These are phyloP conservation scores for Cebus imitator DNA, from an alignment of 2,113 vertebrate genomes.

Conservation along the genomic window DNA sequence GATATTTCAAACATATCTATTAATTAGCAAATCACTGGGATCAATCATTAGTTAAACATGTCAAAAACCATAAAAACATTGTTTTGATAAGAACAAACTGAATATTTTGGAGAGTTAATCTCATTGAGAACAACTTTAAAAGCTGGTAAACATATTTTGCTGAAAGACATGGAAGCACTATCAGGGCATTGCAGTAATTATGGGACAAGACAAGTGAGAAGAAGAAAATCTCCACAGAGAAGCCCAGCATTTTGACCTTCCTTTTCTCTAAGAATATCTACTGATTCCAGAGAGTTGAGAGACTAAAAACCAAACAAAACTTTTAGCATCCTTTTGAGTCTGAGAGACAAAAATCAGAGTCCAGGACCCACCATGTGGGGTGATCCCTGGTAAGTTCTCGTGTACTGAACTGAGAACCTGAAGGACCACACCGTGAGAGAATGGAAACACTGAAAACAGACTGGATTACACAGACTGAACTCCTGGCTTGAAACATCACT, in stretches of 20 bases:
- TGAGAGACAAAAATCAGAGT: too few species aligned
- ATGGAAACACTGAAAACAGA: neutral
- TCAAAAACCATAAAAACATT: neutral
- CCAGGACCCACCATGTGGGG: neutral
- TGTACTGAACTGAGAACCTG: rapidly evolving
- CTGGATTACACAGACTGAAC: neutral
- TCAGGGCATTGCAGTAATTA: rapidly evolving
- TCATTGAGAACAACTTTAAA: neutral
- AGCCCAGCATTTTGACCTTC: neutral
- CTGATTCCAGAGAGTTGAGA: rapidly evolving
- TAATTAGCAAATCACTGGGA: neutral
- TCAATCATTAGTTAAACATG: neutral
- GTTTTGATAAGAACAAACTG: neutral
- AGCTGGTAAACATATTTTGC: neutral
- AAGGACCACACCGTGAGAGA: rapidly evolving
- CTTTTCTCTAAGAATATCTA: neutral
- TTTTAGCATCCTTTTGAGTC: neutral
- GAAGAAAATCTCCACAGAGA: rapidly evolving
- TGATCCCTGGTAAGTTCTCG: rapidly evolving
- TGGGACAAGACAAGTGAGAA: rapidly evolving
- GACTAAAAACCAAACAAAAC: neutral
- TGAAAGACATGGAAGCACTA: neutral
- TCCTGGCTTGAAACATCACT: neutral
- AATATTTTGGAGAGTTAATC: neutral
- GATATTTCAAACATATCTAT: neutral